Conservation (phyloP, 1,140 invertebrate genomes). For the Cydia amplana region DNA sequence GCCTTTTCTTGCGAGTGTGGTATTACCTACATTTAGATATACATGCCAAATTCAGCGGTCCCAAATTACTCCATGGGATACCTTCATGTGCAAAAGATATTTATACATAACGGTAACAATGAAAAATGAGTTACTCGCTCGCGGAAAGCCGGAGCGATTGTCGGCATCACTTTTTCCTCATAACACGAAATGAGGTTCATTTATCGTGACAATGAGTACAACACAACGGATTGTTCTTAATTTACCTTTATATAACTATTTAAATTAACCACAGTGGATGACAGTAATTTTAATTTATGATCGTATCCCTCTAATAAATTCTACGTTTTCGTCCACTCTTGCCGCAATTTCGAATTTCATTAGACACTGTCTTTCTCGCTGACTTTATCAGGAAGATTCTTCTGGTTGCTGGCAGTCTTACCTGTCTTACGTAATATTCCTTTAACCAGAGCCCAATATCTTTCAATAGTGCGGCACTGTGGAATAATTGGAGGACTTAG, state of each 20-base stretch:
- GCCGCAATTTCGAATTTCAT: background rate
- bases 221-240: background rate
- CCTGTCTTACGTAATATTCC: background rate
- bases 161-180: constrained; percentile 44
- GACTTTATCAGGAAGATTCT: background rate
- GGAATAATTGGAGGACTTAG: background rate
- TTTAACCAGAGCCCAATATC: background rate
- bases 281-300: too few species aligned
- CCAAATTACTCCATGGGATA: constrained; percentile 13
- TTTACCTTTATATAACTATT: too few species aligned
- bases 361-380: background rate
- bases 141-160: constrained; percentile 35
- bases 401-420: background rate
- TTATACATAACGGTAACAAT: constrained; percentile 31
- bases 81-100: constrained; percentile 14
- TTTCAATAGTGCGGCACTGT: background rate
- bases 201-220: constrained; percentile 38
- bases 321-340: too few species aligned
- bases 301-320: too few species aligned
- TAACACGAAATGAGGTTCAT: constrained; percentile 39
- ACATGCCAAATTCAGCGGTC: background rate
- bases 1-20: too few species aligned
- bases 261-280: too few species aligned
- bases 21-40: background rate
- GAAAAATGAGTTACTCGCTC: constrained; percentile 28